Evolutionary conservation across 2,797 vertebrate genomes (phyloP).

Genomic region (Lagorchestes hirsutus): DNA sequence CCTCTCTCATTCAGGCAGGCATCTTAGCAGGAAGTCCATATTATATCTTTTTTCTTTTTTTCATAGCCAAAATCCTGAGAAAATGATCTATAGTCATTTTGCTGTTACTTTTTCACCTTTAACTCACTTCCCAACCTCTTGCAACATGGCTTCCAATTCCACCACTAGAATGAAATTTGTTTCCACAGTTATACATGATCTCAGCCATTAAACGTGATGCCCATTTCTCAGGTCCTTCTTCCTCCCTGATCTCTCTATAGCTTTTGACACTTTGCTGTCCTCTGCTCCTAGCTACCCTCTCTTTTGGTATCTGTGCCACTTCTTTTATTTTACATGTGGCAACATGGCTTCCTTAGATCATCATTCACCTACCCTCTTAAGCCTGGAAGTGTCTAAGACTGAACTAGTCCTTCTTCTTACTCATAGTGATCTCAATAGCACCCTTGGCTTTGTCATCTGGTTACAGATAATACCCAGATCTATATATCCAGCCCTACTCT

Average conservation of each 20-base stretch:
- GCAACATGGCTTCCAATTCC: not conserved
- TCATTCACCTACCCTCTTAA: not conserved
- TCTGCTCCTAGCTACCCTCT: not conserved
- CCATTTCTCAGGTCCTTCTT: not conserved
- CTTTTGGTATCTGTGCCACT: not conserved
- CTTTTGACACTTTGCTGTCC: not conserved
- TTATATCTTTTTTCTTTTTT: not conserved
- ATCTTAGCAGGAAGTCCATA: not conserved
- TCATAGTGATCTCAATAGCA: not conserved
- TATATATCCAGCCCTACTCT: not conserved
- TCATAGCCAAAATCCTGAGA: not conserved
- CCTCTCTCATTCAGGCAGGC: not conserved
- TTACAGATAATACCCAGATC: not conserved
- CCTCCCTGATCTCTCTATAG: not conserved
- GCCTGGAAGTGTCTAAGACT: not conserved
- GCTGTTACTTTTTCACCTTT: not conserved
- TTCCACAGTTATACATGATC: not conserved
- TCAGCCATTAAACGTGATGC: not conserved
- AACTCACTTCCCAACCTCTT: not conserved
- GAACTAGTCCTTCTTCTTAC: not conserved
- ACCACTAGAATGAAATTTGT: not conserved
- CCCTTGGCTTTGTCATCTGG: not conserved
- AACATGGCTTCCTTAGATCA: not conserved
- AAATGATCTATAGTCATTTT: not conserved
- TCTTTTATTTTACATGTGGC: not conserved